Evolutionary conservation across 2,113 vertebrate genomes (phyloP), one percentile per base, ranked within the genome.

Genomic region (Meles meles): DNA sequence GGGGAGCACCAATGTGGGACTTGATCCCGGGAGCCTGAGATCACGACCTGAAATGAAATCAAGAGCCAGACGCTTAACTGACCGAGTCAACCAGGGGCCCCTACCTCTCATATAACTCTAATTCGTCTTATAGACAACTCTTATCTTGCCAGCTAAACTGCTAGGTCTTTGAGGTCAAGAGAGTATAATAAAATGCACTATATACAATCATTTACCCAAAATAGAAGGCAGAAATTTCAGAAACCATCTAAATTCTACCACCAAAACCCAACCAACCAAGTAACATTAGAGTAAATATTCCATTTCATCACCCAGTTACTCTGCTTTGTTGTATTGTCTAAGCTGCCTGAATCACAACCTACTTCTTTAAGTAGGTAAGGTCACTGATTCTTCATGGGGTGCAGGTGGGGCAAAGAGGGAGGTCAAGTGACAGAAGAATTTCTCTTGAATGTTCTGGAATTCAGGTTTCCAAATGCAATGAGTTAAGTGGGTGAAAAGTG

Each of bases 361-460:
- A 52, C 49, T 90, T 81, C 63, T 88, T 80, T 39, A 49, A 39
- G 27, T 42, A 81, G 34, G 3, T 49, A 49, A 57, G 25, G 31
- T 59, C 7, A 31, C 7, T n/a, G 57, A 44, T 91, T 34, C 13
- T 20, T 94, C 69, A 18, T 47, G 17, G 31, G 2, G 0, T 61
- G 4, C 0, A 9, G 3, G 29, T n/a, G 0, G 4, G 6, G 29
- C 13, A 42, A 34, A 31, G 39, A 59, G 11, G 1, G 2, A 2
- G 1, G 20, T 27, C 52, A 79, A 37, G 23, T 39, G 13, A 44
- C 18, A 25, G 0, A 31, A 61, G 20, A 76, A 52, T 65, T 44
- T 76, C 25, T 69, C n/a, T 55, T 18, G 6, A 8, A 71, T 31
- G 25, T 55, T 55, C 72, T 74, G 27, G n/a, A 89, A 96, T 74